Evolutionary conservation across 2,113 vertebrate species (phyloP), one percentile per base, ranked within the genome.

Genomic region (Oncorhynchus mykiss): DNA sequence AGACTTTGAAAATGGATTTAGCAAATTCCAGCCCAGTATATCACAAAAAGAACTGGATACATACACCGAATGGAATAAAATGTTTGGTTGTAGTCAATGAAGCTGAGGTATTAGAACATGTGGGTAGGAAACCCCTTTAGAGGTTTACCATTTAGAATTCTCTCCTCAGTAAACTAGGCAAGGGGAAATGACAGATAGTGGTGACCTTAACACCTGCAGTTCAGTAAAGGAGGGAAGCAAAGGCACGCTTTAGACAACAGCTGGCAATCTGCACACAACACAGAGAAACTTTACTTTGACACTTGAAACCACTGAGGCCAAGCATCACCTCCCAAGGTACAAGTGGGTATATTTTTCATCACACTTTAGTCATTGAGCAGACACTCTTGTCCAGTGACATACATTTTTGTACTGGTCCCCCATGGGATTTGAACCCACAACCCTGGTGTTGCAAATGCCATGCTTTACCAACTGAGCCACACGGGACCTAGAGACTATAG

Each of bases 51-150:
- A 99, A 93, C 95, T 98, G 73, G 97, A 99, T 92, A 96, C 95
- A 80, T 99, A 98, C 90, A 95, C 96, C 90, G 98, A 99, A 94
- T 99, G 98, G 98, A 99, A 99, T 94, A 98, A 98, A 97, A 99
- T 96, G 97, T 99, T 98, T 95, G 98, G 98, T 90, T 97, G 97
- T 93, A 96, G 95, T 95, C 98, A 98, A 92, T 99, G 93, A 99
- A 84, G 83, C 48, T 78, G 27, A 73, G 24, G 22, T 25, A 20
- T 5, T 11, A 7, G 4, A 34, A 31, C 6, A 51, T 25, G 39
- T 45, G 39, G 8, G 39, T 9, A 39, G 39, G 39, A 45, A 45
- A 45, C 39, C 39, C 3, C 20, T n/a, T 34, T 18, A 70, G 75
- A 67, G 57, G 73, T 70, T 24, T 80, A 57, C 70, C 68, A 75